Evolutionary conservation across 1,140 invertebrate species (phyloP), one percentile per base, ranked within the genome.

Genomic region (Drepana arcuata): DNA sequence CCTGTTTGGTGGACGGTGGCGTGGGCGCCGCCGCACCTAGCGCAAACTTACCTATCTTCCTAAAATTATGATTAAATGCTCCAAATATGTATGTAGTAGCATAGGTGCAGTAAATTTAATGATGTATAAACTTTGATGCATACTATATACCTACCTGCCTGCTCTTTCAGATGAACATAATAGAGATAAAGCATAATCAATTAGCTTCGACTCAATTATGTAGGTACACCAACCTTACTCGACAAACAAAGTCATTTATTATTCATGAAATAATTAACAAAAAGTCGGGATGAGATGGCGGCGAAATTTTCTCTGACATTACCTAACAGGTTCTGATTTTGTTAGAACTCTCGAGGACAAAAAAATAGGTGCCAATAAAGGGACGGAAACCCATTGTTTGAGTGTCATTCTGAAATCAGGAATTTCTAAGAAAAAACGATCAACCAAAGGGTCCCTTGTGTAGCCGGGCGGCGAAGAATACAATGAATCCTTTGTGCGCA

Each of bases 291-390:
- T 15, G 16, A 29, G 34, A 33, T 37, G 16, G 33, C 38, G 38
- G 47, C 47, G 14, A 44, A 56, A 47, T 44, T 36, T 47, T 34
- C 25, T 41, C 39, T 32, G 38, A 38, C 41, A 29, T 40, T 27
- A 40, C 34, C n/a, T n/a, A 68, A 75, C 77, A 82, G 74, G 74
- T 82, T 82, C 61, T 60, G 48, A 70, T 71, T 68, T 65, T 69
- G 55, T 77, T 67, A 51, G 58, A n/a, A n/a, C n/a, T n/a, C n/a
- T n/a, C n/a, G n/a, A n/a, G n/a, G n/a, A 71, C 70, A 74, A 79
- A 82, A 82, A 82, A 70, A 74, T 70, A 78, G 78, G 74, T 82
- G 78, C 74, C 71, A 82, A 82, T 82, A 82, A 79, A 82, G 61
- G 77, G 74, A 82, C 77, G 77, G 77, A 82, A 82, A 79, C 69